These are phyloP conservation scores for Mallotus villosus DNA, from an alignment of 2,797 vertebrate species.

Conservation along the genomic window DNA sequence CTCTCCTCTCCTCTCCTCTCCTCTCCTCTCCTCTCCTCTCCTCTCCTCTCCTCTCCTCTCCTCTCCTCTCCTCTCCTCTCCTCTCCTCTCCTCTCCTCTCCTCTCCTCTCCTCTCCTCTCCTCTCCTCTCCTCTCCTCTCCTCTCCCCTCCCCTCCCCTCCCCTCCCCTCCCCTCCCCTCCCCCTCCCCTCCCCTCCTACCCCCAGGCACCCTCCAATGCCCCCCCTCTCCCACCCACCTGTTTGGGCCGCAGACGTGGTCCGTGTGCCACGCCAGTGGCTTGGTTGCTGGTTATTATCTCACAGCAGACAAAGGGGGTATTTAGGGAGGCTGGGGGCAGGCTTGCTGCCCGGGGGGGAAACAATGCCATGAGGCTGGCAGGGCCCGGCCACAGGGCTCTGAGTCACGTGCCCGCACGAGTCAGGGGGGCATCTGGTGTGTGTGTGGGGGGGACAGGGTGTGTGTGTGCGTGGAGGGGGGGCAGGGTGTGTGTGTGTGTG, in stretches of 20 bases:
- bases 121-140: slow-evolving; percentile 19
- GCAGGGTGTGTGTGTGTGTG: too few relatives aligned
- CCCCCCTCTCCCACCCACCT: slow-evolving; percentile 65
- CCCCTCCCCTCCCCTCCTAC: slow-evolving; percentile 24
- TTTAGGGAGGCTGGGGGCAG: slow-evolving; percentile 68
- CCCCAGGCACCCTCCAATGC: slow-evolving; percentile 30
- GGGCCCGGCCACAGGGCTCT: slow-evolving; percentile 53
- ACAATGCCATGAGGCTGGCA: slow-evolving; percentile 75
- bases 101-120: slow-evolving; percentile 18
- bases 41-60: background rate
- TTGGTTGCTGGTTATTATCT: slow-evolving; percentile 70
- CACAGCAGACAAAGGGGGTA: slow-evolving; percentile 73
- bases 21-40: background rate
- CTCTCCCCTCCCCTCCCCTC: background rate
- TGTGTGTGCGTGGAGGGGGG: too few relatives aligned
- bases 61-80: background rate
- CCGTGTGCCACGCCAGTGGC: slow-evolving; percentile 72
- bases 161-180: background rate
- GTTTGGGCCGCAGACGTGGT: slow-evolving; percentile 71
- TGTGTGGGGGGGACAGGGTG: background rate
- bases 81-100: background rate
- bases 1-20: too few relatives aligned
- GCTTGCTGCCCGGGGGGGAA: slow-evolving; percentile 65
- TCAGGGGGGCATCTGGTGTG: slow-evolving; percentile 68
- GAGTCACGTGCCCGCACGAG: slow-evolving; percentile 64